Base-by-base conservation (phyloP, 2,888 invertebrate genomes). In the Hyposoter didymator region DNA sequence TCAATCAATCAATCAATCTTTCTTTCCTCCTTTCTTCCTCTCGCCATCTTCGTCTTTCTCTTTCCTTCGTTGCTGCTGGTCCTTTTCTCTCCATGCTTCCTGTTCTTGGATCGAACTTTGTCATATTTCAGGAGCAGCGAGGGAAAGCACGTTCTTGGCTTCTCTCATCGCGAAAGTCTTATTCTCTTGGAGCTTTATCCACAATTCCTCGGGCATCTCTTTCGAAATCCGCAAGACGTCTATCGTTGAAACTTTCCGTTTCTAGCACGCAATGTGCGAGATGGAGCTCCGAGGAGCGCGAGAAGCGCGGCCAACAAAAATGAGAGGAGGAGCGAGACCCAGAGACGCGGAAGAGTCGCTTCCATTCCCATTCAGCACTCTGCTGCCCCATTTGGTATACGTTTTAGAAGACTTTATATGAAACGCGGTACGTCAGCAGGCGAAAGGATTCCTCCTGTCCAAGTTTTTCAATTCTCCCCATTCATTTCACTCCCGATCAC, bases 91-190 rank as follows among this genome's bases (percentile, higher is more conserved):
- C 47, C 83, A n/a, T 79, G 52, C n/a, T 62, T n/a, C 43, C 49
- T 43, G 73, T 59, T 52, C 73, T 66, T 69, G 49, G 69, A 78
- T 83, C 80, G 85, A 85, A 85, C 85, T 83, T 80, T 78, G 83
- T 85, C 85, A 85, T 85, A 85, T 85, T 85, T 85, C 85, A 83
- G n/a, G n/a, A n/a, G n/a, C n/a, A n/a, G 45, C 59, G 22, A 74
- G 73, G 28, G 17, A 83, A 81, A 83, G 82, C 76, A 79, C 85
- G 82, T 47, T 73, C 39, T 35, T 67, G 45, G 49, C 49, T 70
- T 52, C 78, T 75, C 76, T 47, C 55, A 39, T 59, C 43, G 47
- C 43, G 47, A 52, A 39, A 69, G 78, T 62, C 43, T 66, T 70
- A 55, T 59, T 59, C 75, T 79, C 78, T 17, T 59, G 47, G 32